Evolutionary conservation across 2,888 invertebrate genomes (phyloP).

Genomic region (Phalangium opilio): DNA sequence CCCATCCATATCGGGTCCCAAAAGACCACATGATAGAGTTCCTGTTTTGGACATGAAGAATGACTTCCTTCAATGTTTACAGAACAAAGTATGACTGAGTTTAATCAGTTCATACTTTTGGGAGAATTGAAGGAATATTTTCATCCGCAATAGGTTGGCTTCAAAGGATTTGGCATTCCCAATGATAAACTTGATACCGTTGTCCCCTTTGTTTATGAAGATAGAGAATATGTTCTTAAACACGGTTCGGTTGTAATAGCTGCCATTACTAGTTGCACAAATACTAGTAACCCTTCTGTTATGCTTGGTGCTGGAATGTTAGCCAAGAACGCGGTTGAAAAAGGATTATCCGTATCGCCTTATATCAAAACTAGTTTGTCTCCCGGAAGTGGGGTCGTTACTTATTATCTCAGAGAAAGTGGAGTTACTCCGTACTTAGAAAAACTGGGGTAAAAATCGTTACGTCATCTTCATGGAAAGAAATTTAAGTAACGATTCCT

Average conservation of each 20-base stretch:
- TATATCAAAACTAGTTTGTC: conserved; percentile 95
- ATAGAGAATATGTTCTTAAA: conserved; percentile 54
- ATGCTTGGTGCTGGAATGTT: conserved; percentile 88
- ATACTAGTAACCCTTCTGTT: conserved; percentile 94
- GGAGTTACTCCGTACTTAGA: conserved; percentile 77
- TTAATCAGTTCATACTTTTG: background rate
- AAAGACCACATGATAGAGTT: conserved; percentile 90
- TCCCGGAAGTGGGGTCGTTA: conserved; percentile 89
- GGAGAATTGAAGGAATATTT: background rate
- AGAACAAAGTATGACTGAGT: conserved; percentile 62
- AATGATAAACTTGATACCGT: conserved; percentile 44
- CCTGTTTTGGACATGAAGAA: conserved; percentile 74
- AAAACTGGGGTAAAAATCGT: conserved; percentile 47
- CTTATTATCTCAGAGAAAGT: conserved; percentile 73
- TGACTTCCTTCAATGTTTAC: conserved; percentile 71
- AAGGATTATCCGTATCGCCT: conserved; percentile 70
- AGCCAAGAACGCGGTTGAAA: conserved; percentile 84
- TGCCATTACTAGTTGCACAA: conserved; percentile 95
- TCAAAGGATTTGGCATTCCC: conserved; percentile 75
- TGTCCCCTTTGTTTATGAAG: conserved; percentile 65
- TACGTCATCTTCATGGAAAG: too few relatives aligned
- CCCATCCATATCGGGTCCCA: conserved; percentile 91
- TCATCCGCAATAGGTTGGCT: conserved; percentile 50
- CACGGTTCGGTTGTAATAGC: conserved; percentile 94
- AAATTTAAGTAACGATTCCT: too few relatives aligned